Percentiles rank a stretch among this genome's conserved stretches.
These are phyloP conservation scores for Phymorhynchus buccinoides DNA, from an alignment of 1,140 invertebrate genomes.

Conservation along the genomic window DNA sequence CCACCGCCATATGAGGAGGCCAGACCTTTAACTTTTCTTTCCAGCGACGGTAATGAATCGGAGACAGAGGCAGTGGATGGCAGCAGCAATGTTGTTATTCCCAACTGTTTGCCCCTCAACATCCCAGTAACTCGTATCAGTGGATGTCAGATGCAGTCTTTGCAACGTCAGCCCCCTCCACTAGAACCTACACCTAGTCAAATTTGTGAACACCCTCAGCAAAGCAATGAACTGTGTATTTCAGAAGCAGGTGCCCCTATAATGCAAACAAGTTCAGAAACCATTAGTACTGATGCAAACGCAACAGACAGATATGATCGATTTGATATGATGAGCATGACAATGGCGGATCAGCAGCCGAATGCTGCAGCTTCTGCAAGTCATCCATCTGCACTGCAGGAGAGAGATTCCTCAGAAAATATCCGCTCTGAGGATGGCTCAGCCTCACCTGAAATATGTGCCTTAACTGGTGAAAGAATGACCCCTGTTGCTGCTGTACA, in stretches of 20 bases:
- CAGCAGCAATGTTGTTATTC: background rate
- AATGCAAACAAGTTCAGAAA: background rate
- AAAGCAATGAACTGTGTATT: background rate
- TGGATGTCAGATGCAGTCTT: slow-evolving; percentile 3
- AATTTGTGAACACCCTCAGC: background rate
- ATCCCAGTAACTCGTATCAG: slow-evolving; percentile 28
- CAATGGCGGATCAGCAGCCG: background rate
- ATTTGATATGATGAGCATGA: background rate
- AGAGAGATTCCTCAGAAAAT: background rate
- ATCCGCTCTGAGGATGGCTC: background rate
- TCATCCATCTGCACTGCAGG: background rate
- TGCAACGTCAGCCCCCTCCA: slow-evolving; percentile 9
- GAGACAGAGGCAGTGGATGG: slow-evolving; percentile 23
- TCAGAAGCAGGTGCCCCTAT: background rate
- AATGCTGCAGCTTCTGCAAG: background rate
- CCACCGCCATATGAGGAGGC: slow-evolving; percentile 31
- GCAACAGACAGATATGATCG: background rate
- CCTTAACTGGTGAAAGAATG: slow-evolving; percentile 24
- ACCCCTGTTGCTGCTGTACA: slow-evolving; percentile 26
- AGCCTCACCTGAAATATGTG: slow-evolving; percentile 32
- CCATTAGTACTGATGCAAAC: slow-evolving; percentile 12
- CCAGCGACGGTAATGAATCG: background rate
- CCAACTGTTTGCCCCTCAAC: slow-evolving; percentile 10
- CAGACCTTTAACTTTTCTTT: background rate
- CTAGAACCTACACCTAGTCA: background rate